Conservation (phyloP, 2,113 vertebrate species). For the Mungos mungo region DNA sequence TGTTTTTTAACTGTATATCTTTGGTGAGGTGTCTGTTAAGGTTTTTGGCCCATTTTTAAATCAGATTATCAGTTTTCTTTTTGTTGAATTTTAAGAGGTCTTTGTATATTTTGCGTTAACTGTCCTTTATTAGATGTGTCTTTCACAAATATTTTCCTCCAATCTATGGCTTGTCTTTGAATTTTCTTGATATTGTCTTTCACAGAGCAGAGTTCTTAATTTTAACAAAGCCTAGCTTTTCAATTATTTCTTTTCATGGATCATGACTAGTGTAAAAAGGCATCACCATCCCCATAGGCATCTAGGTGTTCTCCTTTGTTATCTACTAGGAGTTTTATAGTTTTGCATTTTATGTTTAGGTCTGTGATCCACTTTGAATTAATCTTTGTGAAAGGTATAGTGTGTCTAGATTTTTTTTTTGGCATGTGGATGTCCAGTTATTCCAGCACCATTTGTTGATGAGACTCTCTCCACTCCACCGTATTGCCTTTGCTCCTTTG, state of each 20-base stretch:
- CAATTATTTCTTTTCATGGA: background rate
- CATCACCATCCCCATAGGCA: background rate
- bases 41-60: background rate
- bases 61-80: background rate
- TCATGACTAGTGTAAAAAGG: background rate
- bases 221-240: background rate
- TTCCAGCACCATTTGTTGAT: background rate
- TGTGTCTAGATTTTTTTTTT: constrained; percentile 3
- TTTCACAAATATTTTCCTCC: constrained; percentile 25
- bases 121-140: background rate
- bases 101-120: background rate
- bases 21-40: background rate
- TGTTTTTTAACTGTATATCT: background rate
- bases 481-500: background rate
- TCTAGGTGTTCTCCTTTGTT: background rate
- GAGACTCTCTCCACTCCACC: background rate
- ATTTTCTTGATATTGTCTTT: background rate
- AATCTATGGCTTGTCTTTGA: background rate
- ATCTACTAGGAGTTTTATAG: background rate
- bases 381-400: background rate
- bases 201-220: background rate
- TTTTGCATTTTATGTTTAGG: background rate
- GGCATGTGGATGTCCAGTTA: background rate
- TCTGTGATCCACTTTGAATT: background rate
- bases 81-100: constrained; percentile 18